Conservation (phyloP, 2,797 vertebrate genomes). For the Scolopax bukidnonensis region DNA sequence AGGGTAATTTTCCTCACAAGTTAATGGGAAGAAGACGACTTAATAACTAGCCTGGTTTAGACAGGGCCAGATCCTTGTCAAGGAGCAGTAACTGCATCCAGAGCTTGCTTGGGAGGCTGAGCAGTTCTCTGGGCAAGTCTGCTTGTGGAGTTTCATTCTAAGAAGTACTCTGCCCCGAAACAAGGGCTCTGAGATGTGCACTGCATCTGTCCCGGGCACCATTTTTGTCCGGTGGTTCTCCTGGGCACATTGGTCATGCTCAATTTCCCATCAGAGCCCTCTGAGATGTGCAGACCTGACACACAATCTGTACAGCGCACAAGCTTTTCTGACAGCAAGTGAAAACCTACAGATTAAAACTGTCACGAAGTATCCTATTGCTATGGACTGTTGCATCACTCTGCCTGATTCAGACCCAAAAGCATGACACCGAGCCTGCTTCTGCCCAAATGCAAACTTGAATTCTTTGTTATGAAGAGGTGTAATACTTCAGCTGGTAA, state of each 20-base stretch:
- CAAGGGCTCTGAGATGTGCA: not conserved
- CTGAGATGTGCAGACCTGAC: not conserved
- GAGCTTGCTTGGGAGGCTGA: not conserved
- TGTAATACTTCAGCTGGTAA: not conserved
- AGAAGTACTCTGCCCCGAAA: not conserved
- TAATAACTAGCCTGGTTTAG: conserved; percentile 10
- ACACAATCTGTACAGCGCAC: not conserved
- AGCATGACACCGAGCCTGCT: not conserved
- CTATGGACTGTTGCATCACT: not conserved
- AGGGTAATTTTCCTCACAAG: conserved; percentile 29
- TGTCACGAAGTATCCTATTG: not conserved
- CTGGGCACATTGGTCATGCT: not conserved
- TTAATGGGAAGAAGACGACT: not conserved
- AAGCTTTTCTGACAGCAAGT: conserved; percentile 7
- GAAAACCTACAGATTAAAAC: conserved; percentile 29
- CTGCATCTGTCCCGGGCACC: not conserved
- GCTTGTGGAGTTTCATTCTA: rapidly evolving
- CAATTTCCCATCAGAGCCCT: conserved; percentile 25
- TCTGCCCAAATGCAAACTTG: not conserved
- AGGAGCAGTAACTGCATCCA: not conserved
- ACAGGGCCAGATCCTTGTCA: not conserved
- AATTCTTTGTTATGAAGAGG: not conserved
- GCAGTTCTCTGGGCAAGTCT: not conserved
- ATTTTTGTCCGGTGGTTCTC: not conserved
- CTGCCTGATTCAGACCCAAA: not conserved